Evolutionary conservation across 2,797 vertebrate species (phyloP).

Genomic region (Poeciliopsis gracilis): DNA sequence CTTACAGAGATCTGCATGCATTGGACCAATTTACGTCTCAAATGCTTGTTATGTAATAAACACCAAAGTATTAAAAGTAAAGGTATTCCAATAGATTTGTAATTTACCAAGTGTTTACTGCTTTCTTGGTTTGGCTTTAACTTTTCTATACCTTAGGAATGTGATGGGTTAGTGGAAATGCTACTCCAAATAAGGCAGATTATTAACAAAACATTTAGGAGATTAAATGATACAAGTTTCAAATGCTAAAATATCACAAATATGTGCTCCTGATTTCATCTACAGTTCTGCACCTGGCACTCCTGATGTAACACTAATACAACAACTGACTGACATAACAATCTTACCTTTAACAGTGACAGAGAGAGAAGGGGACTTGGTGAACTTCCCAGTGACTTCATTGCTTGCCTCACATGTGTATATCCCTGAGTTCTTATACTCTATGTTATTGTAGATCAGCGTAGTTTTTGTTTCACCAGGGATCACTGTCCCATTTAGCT

Average conservation of each 20-base stretch:
- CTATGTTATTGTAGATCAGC: background rate
- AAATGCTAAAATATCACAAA: background rate
- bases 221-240: background rate
- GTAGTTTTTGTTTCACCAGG: fast-evolving
- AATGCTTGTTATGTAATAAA: background rate
- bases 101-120: background rate
- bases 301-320: background rate
- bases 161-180: background rate
- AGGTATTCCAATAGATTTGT: background rate
- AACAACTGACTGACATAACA: background rate
- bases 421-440: slow-evolving; percentile 44
- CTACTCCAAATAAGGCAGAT: background rate
- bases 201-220: background rate
- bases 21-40: background rate
- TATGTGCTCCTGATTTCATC: background rate
- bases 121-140: background rate
- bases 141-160: background rate
- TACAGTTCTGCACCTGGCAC: background rate
- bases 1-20: background rate
- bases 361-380: fast-evolving
- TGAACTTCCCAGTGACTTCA: slow-evolving; percentile 48
- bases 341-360: slow-evolving; percentile 73
- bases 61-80: background rate
- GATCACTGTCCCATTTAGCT: slow-evolving; percentile 56
- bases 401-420: slow-evolving; percentile 76